A percentile compares a stretch with the other conserved stretches of the same genome.
Conservation (phyloP, 2,888 invertebrate genomes). For the Julus scandinavius region DNA sequence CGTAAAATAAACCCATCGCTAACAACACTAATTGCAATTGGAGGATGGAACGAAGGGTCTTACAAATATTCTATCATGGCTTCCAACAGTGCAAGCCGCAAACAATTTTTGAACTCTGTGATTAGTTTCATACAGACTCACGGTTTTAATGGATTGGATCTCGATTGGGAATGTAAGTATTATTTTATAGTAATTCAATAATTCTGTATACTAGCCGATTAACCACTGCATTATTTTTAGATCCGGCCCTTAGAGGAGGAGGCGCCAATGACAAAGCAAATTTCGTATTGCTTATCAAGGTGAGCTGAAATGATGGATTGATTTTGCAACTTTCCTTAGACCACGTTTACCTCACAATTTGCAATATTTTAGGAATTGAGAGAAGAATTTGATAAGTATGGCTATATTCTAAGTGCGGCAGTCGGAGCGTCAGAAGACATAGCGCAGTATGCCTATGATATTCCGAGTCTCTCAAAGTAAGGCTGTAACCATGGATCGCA, state of each 20-base stretch:
- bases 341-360: neutral
- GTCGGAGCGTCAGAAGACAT: conserved; percentile 70
- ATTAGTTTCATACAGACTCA: conserved; percentile 72
- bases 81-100: conserved; percentile 63
- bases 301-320: neutral
- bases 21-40: conserved; percentile 76
- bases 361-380: conserved; percentile 68
- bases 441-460: conserved; percentile 71
- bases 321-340: neutral
- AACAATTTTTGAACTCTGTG: conserved; percentile 74
- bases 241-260: neutral
- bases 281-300: conserved; percentile 15
- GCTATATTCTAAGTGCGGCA: conserved; percentile 72
- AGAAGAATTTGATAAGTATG: conserved; percentile 70
- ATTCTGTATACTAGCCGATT: neutral
- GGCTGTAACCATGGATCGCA: neutral
- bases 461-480: conserved; percentile 71
- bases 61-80: conserved; percentile 67
- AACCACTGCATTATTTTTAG: neutral
- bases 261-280: neutral
- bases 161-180: conserved; percentile 25
- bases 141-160: conserved; percentile 73
- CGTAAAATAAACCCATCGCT: conserved; percentile 65
- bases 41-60: conserved; percentile 70
- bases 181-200: neutral